Base-by-base conservation (phyloP, 2,113 vertebrate species). In the Hippocampus comes region DNA sequence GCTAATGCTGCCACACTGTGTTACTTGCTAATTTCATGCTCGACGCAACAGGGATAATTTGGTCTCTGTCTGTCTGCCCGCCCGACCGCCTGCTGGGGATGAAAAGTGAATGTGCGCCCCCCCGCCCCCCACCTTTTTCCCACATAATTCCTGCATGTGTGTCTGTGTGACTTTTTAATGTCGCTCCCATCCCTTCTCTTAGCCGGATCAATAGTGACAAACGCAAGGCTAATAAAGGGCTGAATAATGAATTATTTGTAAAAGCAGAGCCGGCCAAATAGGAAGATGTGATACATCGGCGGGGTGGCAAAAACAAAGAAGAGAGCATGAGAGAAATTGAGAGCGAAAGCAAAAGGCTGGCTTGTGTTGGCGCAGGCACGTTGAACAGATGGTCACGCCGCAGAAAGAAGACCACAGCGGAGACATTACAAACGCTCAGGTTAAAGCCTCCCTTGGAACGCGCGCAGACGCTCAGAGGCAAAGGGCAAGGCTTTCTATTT, bases 1-100 rank as follows among this genome's bases (percentile, higher is more conserved):
- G 81, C 83, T 84, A 89, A 91, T 86, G 78, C 73, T 78, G 86
- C 89, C 86, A 90, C 90, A 90, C 84, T 86, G 82, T 86, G 87
- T 82, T 81, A 78, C 82, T 89, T 79, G 86, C 81, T 88, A 89
- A 91, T 89, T 92, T 90, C 85, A 87, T 89, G 87, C 85, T 89
- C 85, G 84, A 87, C 63, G 77, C 80, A 84, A 86, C 84, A 90
- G 83, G 79, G 81, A 90, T 89, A 86, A 92, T 86, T 87, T 81
- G 86, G 83, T 82, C 80, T 67, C 74, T 78, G 79, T 85, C 84
- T 84, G 83, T 77, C 77, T 75, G 67, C 66, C 72, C 25, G 53
- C 51, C 57, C 43, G 71, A 63, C 69, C 74, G 76, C 65, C 67
- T 82, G 59, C 67, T 14, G 49, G 61, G 71, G 53, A 77, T 42